Base-by-base conservation (phyloP, 1,140 invertebrate genomes). In the Zaprionus gabonicus region DNA sequence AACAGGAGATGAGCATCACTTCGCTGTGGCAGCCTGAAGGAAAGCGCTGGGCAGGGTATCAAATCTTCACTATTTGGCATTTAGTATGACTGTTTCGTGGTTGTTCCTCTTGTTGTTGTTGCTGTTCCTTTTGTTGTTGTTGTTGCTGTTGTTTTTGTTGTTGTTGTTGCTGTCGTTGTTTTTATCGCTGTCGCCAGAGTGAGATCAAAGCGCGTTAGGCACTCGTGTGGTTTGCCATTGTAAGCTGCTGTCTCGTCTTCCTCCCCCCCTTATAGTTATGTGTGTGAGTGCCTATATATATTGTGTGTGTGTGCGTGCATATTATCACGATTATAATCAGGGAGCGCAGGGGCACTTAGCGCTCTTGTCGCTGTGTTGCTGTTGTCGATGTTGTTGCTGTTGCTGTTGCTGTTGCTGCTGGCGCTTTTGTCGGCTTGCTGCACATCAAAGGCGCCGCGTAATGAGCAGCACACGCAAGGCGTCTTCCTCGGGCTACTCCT, bases 371-470 rank as follows among this genome's bases (percentile, higher is more conserved):
- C 6, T 81, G 28, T 17, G 76, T 66, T 71, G 60, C 67, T 77
- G 84, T 81, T 81, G 27, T 28, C 27, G 81, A 78, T 88, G 78
- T 81, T 81, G 28, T 31, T 81, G 81, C 80, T 88, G 78, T 81
- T 81, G 81, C 80, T 88, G 78, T 81, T 81, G 84, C 83, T 88
- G 85, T 84, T 80, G 75, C 79, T 79, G 65, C 71, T 80, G 85
- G 85, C 85, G 81, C 81, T 87, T 87, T 88, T 78, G 84, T 81
- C 81, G 81, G 81, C 78, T 90, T 88, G 84, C 78, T 80, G 84
- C 81, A 88, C 84, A 88, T 88, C 84, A 88, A 88, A 88, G 84
- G 84, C 84, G 78, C 85, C 85, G 84, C 84, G 81, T 88, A 87
- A 87, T 87, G 83, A 87, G 85, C 84, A 88, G 75, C 84, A 81